Evolutionary conservation across 2,797 vertebrate species (phyloP).

Genomic region (Oceanodroma leucorhoa): DNA sequence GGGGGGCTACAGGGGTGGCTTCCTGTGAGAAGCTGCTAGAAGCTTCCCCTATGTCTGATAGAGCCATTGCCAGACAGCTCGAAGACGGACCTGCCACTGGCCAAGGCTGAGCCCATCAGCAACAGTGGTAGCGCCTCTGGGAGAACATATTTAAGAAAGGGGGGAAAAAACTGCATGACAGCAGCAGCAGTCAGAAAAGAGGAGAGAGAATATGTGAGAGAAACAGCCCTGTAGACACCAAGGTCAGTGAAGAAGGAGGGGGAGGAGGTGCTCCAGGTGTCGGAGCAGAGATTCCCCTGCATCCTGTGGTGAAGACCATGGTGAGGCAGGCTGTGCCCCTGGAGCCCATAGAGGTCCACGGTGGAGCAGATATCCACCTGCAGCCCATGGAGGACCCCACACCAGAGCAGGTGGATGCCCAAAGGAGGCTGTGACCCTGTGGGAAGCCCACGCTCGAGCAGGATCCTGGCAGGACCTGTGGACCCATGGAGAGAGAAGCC

Average conservation of each 20-base stretch:
- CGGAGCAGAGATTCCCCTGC: neutral
- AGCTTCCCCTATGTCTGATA: neutral
- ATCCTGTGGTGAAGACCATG: neutral
- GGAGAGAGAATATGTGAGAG: neutral
- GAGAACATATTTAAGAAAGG: neutral
- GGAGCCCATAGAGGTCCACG: neutral
- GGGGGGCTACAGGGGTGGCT: neutral
- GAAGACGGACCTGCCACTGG: neutral
- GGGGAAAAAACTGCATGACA: neutral
- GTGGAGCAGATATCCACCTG: neutral
- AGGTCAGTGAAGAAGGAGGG: neutral
- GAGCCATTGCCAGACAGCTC: neutral
- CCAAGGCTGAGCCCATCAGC: neutral
- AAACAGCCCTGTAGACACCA: neutral
- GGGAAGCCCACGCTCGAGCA: neutral
- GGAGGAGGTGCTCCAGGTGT: neutral
- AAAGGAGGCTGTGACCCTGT: neutral
- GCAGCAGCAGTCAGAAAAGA: neutral
- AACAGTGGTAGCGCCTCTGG: neutral
- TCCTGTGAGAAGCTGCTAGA: neutral
- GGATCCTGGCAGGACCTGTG: neutral
- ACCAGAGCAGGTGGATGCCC: neutral
- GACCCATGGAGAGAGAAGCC: neutral
- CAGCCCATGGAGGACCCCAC: neutral
- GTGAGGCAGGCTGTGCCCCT: neutral